Evolutionary conservation across 2,888 invertebrate genomes (phyloP).

Genomic region (Bugula neritina): DNA sequence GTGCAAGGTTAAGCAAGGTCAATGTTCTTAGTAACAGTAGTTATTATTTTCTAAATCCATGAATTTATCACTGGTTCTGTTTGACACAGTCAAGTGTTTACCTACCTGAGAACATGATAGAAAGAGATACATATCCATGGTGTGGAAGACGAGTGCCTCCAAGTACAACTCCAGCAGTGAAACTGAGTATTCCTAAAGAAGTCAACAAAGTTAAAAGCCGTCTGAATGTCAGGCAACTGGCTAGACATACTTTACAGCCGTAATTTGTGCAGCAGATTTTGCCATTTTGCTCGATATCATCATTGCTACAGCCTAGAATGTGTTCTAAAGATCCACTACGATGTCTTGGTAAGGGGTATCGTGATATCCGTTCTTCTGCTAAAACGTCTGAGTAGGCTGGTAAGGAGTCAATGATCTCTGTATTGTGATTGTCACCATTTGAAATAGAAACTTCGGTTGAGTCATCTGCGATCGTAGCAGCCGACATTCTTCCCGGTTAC

Average conservation of each 20-base stretch:
- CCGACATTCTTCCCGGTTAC: no score
- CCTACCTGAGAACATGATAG: constrained; percentile 15
- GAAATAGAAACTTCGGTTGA: not conserved
- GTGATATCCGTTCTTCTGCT: not conserved
- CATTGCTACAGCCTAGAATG: not conserved
- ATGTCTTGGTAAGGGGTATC: not conserved
- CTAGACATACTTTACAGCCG: not conserved
- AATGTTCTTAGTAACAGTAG: no score
- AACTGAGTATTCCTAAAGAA: not conserved
- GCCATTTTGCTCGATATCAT: not conserved
- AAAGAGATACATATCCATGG: not conserved
- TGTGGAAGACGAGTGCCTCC: not conserved
- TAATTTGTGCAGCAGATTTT: not conserved
- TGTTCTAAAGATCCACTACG: not conserved
- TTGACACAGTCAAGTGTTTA: no score
- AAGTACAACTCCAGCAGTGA: not conserved
- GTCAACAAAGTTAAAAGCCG: not conserved
- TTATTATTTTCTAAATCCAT: no score
- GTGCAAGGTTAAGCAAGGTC: no score
- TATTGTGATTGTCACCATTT: not conserved
- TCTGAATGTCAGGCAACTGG: constrained; percentile 1
- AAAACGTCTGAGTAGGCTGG: not conserved
- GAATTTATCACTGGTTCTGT: no score
- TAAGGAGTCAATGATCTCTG: constrained; percentile 9
- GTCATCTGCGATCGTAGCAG: not conserved